A percentile compares a stretch with the other conserved stretches of the same genome.
These are phyloP conservation scores for Aphidoletes aphidimyza DNA, from an alignment of 2,888 invertebrate species.

Conservation along the genomic window DNA sequence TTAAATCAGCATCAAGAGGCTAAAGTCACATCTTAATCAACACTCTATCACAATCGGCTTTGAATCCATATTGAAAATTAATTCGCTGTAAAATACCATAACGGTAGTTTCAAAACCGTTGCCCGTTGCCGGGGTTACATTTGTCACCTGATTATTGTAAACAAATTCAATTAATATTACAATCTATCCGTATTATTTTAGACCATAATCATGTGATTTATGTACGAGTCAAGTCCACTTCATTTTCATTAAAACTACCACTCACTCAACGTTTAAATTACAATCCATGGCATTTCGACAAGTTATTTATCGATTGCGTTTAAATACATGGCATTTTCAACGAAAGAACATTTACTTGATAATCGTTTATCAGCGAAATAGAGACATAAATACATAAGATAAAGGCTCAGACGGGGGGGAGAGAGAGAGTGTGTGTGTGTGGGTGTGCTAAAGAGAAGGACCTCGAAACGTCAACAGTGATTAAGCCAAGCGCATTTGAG, in stretches of 20 bases:
- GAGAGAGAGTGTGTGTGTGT: no score
- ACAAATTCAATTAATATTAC: conserved; percentile 46
- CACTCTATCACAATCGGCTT: background rate
- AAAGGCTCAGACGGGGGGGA: no score
- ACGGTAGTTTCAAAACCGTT: no score
- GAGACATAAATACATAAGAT: no score
- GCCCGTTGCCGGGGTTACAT: no score
- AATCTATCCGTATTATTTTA: background rate
- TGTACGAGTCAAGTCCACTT: background rate
- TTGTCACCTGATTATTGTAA: conserved; percentile 7
- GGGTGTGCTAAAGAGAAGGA: no score
- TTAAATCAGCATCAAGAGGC: background rate
- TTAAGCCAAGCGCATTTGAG: background rate
- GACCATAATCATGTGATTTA: conserved; percentile 13
- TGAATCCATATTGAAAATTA: conserved; percentile 21
- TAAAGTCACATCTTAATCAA: background rate
- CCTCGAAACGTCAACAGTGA: conserved; percentile 30
- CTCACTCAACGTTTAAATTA: background rate
- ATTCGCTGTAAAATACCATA: no score
- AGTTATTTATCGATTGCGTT: conserved; percentile 24
- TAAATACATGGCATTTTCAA: background rate
- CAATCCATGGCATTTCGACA: background rate
- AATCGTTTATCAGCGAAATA: no score
- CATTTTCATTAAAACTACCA: conserved; percentile 19
- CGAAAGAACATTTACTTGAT: conserved; percentile 15